Conservation (phyloP, 2,888 invertebrate species). For the Agonopterix heracliana region DNA sequence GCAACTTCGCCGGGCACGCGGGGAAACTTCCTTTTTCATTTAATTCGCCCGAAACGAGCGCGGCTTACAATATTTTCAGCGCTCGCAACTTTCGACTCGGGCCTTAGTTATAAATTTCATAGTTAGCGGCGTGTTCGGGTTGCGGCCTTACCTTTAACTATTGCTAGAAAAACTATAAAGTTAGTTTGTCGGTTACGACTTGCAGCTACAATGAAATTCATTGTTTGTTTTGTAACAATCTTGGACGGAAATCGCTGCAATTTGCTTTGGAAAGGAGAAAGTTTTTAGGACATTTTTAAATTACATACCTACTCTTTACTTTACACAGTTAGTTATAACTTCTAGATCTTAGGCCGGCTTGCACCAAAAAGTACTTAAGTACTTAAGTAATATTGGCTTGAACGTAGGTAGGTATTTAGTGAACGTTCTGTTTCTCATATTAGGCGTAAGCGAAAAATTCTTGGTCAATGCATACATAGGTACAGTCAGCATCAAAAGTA, state of each 20-base stretch:
- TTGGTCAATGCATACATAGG: too few relatives aligned
- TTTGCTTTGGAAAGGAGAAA: too few relatives aligned
- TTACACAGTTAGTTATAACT: too few relatives aligned
- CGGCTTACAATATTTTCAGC: slow-evolving; percentile 72
- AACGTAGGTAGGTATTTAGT: too few relatives aligned
- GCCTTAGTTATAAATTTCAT: slow-evolving; percentile 67
- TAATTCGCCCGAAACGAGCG: slow-evolving; percentile 72
- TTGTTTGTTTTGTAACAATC: not conserved
- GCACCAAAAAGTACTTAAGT: too few relatives aligned
- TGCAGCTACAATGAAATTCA: not conserved
- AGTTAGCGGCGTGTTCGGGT: slow-evolving; percentile 32
- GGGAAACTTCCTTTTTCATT: slow-evolving; percentile 71
- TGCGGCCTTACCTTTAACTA: not conserved
- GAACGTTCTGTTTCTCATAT: too few relatives aligned
- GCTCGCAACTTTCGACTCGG: slow-evolving; percentile 60
- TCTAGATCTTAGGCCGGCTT: too few relatives aligned
- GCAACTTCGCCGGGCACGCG: slow-evolving; percentile 63
- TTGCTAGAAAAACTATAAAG: not conserved
- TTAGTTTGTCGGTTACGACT: not conserved
- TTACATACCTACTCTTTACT: too few relatives aligned
- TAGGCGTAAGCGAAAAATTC: too few relatives aligned
- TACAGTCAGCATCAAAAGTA: too few relatives aligned
- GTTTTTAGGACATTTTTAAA: too few relatives aligned
- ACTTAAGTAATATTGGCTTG: too few relatives aligned
- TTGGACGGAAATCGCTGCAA: not conserved